Evolutionary conservation across 2,888 invertebrate genomes (phyloP).

Genomic region (Acanthosepion pharaonis): DNA sequence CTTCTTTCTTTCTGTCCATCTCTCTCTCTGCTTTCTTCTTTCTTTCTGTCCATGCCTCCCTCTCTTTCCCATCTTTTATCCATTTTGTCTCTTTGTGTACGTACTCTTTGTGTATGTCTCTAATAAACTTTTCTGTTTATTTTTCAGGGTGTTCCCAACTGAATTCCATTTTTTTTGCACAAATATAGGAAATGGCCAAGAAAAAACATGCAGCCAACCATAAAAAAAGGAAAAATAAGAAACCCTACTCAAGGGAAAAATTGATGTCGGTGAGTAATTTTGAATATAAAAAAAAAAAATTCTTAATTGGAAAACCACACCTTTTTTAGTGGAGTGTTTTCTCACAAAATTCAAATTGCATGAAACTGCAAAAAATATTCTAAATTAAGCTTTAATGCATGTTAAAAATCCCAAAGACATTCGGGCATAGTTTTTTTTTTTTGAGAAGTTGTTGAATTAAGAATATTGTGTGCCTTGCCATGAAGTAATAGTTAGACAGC

Average conservation of each 20-base stretch:
- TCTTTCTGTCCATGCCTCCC: background rate
- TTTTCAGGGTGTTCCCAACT: background rate
- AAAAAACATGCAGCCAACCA: background rate
- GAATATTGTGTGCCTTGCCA: too few relatives aligned
- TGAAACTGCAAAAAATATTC: background rate
- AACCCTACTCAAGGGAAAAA: slow-evolving; percentile 20
- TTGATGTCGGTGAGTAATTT: background rate
- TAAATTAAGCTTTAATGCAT: background rate
- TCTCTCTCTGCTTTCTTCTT: background rate
- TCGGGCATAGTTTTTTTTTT: background rate
- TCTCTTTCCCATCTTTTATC: background rate
- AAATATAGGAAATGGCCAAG: background rate
- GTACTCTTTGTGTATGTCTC: background rate
- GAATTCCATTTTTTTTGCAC: background rate
- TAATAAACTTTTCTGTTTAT: background rate
- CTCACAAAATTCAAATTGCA: background rate
- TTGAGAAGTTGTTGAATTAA: background rate
- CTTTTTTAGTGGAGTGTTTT: background rate
- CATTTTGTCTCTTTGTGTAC: background rate
- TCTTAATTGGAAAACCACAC: background rate
- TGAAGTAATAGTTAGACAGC: too few relatives aligned
- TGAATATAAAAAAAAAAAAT: background rate
- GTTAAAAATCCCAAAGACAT: background rate
- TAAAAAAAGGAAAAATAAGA: background rate
- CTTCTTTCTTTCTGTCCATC: too few relatives aligned